Evolutionary conservation across 2,113 vertebrate species (phyloP).

Genomic region (Thunnus thynnus): DNA sequence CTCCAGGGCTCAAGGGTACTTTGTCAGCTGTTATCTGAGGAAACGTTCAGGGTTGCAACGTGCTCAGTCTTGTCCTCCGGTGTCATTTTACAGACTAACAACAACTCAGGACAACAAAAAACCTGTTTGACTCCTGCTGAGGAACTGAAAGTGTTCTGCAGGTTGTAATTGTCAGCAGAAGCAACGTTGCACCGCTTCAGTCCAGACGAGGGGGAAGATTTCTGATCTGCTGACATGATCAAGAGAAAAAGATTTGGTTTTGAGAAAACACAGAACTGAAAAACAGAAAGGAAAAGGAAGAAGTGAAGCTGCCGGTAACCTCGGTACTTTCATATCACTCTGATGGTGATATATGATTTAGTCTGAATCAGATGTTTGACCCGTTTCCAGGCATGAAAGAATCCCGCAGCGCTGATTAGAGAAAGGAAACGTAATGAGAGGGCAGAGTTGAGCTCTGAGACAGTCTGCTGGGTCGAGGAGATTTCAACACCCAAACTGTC

Average conservation of each 20-base stretch:
- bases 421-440: constrained; percentile 24
- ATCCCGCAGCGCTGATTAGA: constrained; percentile 25
- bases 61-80: constrained; percentile 49
- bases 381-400: constrained; percentile 34
- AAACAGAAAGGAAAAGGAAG: constrained; percentile 5
- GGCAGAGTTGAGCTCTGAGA: background rate
- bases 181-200: no score
- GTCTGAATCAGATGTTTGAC: constrained; percentile 38
- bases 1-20: constrained; percentile 9
- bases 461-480: background rate
- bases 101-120: constrained; percentile 1
- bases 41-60: background rate
- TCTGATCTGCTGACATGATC: background rate
- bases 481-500: constrained; percentile 16
- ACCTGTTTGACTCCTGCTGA: constrained; percentile 2
- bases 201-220: background rate
- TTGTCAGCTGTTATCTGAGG: constrained; percentile 6
- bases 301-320: constrained; percentile 17
- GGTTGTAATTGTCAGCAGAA: background rate
- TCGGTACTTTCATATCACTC: constrained; percentile 17
- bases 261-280: background rate
- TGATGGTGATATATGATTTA: constrained; percentile 25
- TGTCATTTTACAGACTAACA: constrained; percentile 46
- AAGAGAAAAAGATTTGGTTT: background rate
- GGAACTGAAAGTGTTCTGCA: background rate